phyloP scores from a whole-genome alignment of 2,888 invertebrate species.

The Amphipoea oculea region DNA sequence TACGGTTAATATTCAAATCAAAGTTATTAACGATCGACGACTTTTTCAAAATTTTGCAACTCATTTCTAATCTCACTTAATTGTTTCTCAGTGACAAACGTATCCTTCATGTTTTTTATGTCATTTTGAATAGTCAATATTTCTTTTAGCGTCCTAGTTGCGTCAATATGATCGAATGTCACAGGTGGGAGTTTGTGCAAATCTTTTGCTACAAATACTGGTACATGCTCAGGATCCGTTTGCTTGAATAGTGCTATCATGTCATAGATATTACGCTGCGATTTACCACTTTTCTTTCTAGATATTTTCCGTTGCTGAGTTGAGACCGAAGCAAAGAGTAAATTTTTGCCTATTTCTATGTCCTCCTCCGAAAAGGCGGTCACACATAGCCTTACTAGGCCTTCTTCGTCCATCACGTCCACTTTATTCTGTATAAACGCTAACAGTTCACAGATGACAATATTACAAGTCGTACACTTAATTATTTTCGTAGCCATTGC shows the following conservation, averaged over 20 bases:
- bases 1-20: too few relatives aligned
- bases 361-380: too few relatives aligned
- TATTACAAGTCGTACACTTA: conserved; percentile 6
- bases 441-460: not conserved
- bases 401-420: too few relatives aligned
- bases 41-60: too few relatives aligned
- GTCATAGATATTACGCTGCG: not conserved
- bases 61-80: too few relatives aligned
- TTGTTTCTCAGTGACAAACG: too few relatives aligned
- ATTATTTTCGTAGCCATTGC: not conserved
- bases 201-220: not conserved
- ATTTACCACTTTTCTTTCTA: conserved; percentile 5
- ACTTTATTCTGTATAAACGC: not conserved
- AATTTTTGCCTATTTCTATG: not conserved
- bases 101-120: too few relatives aligned
- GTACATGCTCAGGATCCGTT: not conserved
- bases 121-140: not conserved
- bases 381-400: too few relatives aligned
- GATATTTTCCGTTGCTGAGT: conserved; percentile 2
- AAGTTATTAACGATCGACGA: too few relatives aligned
- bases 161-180: not conserved
- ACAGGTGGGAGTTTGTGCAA: not conserved
- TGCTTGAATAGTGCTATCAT: not conserved
- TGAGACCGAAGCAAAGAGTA: not conserved
- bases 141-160: not conserved